Percentiles rank a stretch among this genome's conserved stretches.
These are phyloP conservation scores for Pelusios castaneus DNA, from an alignment of 2,113 vertebrate species.

Conservation along the genomic window DNA sequence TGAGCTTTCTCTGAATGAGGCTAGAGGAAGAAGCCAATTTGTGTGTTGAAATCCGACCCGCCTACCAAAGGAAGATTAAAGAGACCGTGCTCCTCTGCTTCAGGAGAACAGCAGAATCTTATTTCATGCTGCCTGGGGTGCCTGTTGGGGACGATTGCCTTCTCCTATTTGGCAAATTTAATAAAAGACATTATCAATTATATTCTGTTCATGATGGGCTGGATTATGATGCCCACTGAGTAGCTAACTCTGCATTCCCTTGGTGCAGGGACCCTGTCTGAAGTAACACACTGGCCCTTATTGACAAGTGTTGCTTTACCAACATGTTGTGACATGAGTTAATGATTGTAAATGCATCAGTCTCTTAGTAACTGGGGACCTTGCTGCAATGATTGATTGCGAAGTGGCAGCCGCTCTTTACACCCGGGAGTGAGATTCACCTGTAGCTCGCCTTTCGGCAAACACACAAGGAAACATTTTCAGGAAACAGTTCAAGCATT, in stretches of 20 bases:
- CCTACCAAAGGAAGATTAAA: not conserved
- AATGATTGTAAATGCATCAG: not conserved
- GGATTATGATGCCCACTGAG: not conserved
- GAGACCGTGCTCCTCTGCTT: not conserved
- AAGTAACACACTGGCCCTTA: not conserved
- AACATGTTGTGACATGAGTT: not conserved
- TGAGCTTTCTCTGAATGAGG: not conserved
- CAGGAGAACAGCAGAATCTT: not conserved
- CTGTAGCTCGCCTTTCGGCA: not conserved
- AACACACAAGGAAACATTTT: too few species aligned
- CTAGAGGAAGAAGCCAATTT: not conserved
- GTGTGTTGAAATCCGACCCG: not conserved
- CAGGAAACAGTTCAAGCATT: not conserved
- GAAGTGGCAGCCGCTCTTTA: not conserved
- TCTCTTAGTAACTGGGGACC: not conserved
- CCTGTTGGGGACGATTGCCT: not conserved
- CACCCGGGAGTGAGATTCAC: not conserved
- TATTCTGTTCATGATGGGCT: not conserved
- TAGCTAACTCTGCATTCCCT: not conserved
- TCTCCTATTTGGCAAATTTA: not conserved
- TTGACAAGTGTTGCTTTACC: not conserved
- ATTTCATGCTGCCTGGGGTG: not conserved
- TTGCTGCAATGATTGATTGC: not conserved
- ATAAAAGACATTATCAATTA: not conserved
- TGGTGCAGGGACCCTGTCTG: not conserved